Evolutionary conservation across 1,140 invertebrate species (phyloP).

Genomic region (Oryctes rhinoceros): DNA sequence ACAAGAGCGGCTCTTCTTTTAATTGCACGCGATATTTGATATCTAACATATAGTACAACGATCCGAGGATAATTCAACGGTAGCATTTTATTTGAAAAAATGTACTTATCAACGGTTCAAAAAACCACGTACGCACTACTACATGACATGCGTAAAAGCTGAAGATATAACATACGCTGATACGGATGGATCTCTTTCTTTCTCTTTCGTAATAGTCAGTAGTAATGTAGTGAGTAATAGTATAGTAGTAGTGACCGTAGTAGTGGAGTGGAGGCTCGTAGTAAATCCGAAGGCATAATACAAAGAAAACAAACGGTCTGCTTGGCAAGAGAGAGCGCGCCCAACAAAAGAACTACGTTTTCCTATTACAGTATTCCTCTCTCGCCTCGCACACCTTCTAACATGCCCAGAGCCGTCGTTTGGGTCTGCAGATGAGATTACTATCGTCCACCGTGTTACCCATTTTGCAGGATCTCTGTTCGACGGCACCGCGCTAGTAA

Average conservation of each 20-base stretch:
- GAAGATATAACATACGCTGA: background rate
- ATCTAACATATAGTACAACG: too few relatives aligned
- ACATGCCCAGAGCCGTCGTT: background rate
- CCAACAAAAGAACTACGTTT: conserved; percentile 24
- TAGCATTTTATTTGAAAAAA: background rate
- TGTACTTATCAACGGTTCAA: background rate
- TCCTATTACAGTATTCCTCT: background rate
- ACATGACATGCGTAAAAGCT: background rate
- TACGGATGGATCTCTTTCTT: background rate
- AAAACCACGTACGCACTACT: background rate
- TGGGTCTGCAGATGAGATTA: conserved; percentile 7
- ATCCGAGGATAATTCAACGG: background rate
- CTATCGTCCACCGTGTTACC: background rate
- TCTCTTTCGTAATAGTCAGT: conserved; percentile 20
- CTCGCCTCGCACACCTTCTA: background rate
- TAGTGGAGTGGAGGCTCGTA: conserved; percentile 1
- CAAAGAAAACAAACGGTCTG: conserved; percentile 28
- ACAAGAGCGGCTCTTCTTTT: too few relatives aligned
- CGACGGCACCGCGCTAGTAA: background rate
- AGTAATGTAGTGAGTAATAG: conserved; percentile 28
- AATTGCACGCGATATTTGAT: too few relatives aligned
- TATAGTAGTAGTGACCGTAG: conserved; percentile 32
- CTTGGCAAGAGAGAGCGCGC: background rate
- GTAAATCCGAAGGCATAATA: conserved; percentile 1
- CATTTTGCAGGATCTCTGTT: background rate